Base-by-base conservation (phyloP, 2,888 invertebrate species). In the Ectemnius continuus region DNA sequence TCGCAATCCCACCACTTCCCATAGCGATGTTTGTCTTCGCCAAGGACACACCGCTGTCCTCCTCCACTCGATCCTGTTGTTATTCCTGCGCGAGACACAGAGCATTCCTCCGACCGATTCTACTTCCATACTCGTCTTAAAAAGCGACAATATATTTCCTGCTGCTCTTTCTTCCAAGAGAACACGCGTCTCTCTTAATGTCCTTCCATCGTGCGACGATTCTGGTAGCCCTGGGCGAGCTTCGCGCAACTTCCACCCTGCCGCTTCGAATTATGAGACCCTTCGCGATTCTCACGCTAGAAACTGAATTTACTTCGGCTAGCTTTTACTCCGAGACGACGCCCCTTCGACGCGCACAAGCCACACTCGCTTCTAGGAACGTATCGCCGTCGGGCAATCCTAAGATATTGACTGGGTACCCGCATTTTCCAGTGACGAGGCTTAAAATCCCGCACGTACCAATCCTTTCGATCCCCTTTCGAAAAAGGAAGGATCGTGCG, bases 371-470 rank as follows among this genome's bases (percentile, higher is more conserved):
- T 1, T 11, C 6, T 36, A 36, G 0, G 0, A 36, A 8, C 14
- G 36, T 14, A 45, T 45, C 57, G 66, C 28, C 48, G 14, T n/a
- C 57, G 6, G 48, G 63, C 61, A 67, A 73, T 75, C 70, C 70
- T 73, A 67, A 47, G 59, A 73, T 79, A 79, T 79, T 69, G 78
- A 79, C 75, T 75, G 62, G 70, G 58, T 26, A 48, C n/a, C 58
- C 28, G 67, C 60, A 62, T 79, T 75, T 36, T 11, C 63, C 70
- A 45, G 60, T 62, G 73, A 73, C 65, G 65, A 56, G 67, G 64
- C 61, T 57, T 64, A 67, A 76, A 70, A 73, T 70, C 73, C 62
- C 47, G 67, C 62, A 28, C 56, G 60, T 67, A 45, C 73, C 67
- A 73, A 70, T 23, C 2, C 23, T 2, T 23, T 23, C 23, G n/a